phyloP scores from a whole-genome alignment of 2,113 vertebrate genomes.

The Albula goreensis region DNA sequence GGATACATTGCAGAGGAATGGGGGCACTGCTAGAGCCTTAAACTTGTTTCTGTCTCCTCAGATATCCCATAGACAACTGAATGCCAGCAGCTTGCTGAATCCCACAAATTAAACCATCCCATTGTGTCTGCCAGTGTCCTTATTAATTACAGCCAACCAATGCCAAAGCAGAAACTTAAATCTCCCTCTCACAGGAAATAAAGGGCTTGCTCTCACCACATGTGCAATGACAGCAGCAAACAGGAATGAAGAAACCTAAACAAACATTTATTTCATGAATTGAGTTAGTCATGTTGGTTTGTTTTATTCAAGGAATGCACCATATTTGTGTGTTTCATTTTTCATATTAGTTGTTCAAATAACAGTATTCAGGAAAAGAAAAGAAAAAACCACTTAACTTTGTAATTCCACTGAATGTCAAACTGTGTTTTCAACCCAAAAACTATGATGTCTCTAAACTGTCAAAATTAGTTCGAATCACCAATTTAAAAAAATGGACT shows the following conservation, averaged over 20 bases:
- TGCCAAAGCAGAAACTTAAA: no score
- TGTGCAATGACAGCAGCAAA: neutral
- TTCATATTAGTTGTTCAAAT: neutral
- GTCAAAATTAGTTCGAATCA: no score
- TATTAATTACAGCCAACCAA: no score
- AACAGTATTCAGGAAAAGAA: neutral
- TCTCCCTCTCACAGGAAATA: neutral
- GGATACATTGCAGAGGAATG: neutral
- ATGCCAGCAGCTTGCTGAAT: neutral
- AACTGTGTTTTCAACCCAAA: no score
- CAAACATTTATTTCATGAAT: neutral
- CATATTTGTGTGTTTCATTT: neutral
- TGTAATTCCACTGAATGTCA: no score
- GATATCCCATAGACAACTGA: neutral
- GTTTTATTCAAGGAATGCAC: constrained; percentile 5
- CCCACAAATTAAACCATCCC: neutral
- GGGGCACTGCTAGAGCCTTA: neutral
- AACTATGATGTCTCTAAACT: no score
- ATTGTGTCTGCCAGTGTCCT: neutral
- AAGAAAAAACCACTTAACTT: no score
- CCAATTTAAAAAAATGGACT: no score
- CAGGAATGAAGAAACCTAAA: neutral
- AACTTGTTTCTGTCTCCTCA: neutral
- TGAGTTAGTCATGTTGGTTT: constrained; percentile 5
- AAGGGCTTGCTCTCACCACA: neutral